Evolutionary conservation across 2,888 invertebrate genomes (phyloP).

Genomic region (Pocota personata): DNA sequence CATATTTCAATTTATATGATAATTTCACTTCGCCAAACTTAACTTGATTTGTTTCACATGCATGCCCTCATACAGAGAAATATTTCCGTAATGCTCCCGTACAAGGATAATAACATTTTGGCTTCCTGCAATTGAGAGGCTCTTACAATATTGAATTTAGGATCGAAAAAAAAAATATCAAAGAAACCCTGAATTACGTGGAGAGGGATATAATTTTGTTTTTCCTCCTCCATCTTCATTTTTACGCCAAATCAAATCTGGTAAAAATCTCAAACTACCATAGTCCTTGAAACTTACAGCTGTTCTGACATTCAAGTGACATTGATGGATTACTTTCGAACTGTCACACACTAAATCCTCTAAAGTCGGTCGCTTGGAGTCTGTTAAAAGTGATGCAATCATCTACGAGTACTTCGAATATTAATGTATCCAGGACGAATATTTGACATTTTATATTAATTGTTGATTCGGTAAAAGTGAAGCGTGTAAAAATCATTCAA

Average conservation of each 20-base stretch:
- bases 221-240: background rate
- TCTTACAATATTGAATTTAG: constrained; percentile 46
- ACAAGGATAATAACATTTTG: constrained; percentile 56
- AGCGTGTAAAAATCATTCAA: background rate
- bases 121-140: background rate
- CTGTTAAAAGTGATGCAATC: constrained; percentile 29
- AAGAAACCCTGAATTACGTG: background rate
- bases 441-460: constrained; percentile 45
- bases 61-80: constrained; percentile 2
- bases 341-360: constrained; percentile 1
- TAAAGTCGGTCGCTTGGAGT: background rate
- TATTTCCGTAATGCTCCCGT: background rate
- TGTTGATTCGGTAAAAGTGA: constrained; percentile 14
- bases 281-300: constrained; percentile 22
- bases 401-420: constrained; percentile 20
- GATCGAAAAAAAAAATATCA: constrained; percentile 6
- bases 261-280: background rate
- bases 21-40: constrained; percentile 63
- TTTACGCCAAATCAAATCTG: constrained; percentile 13
- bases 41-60: constrained; percentile 62
- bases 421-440: constrained; percentile 36
- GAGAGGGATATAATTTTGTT: background rate
- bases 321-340: constrained; percentile 52
- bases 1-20: constrained; percentile 71
- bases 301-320: constrained; percentile 41